Base-by-base conservation (phyloP, 2,113 vertebrate genomes). In the Engraulis encrasicolus region DNA sequence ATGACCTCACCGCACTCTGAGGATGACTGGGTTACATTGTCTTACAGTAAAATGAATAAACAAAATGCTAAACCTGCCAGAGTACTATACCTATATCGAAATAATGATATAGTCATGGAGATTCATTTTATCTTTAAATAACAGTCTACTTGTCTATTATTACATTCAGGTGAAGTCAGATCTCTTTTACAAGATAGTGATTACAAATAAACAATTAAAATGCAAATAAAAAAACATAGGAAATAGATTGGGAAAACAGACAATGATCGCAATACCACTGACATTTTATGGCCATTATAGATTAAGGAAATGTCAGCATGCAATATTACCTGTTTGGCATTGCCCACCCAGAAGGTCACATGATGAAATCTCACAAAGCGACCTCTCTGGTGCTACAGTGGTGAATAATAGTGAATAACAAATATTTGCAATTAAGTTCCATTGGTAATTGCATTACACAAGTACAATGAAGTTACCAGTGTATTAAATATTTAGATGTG, bases 311-410 rank as follows among this genome's bases (percentile, higher is more conserved):
- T 17, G 40, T 23, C 7, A 74, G 23, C 31, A 31, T 74, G 66
- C 2, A 31, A 14, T 36, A 31, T 88, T 86, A 96, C 96, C 95
- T 96, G 96, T 89, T 96, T 96, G 80, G 95, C 96, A 84, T 96
- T 96, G 89, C 96, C 94, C n/a, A 96, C 96, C 96, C 95, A 96
- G 88, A 96, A 96, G 31, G 93, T 95, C 50, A 96, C 0, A 88
- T 96, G 96, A 87, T 96, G 95, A 89, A 96, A 96, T 82, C 31
- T 91, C 50, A 96, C 6, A 89, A 95, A 96, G 86, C 83, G 92
- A 85, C 96, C 96, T 81, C 82, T 92, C 61, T 87, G 85, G 15
- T 74, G 95, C 96, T 96, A 50, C 7, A 85, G 91, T 78, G 81
- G 18, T 20, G 80, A 81, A 90, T 61, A 85, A 91, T 78, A 82